Evolutionary conservation across 1,140 invertebrate species (phyloP), one percentile per base, ranked within the genome.

Genomic region (Camponotus floridanus): DNA sequence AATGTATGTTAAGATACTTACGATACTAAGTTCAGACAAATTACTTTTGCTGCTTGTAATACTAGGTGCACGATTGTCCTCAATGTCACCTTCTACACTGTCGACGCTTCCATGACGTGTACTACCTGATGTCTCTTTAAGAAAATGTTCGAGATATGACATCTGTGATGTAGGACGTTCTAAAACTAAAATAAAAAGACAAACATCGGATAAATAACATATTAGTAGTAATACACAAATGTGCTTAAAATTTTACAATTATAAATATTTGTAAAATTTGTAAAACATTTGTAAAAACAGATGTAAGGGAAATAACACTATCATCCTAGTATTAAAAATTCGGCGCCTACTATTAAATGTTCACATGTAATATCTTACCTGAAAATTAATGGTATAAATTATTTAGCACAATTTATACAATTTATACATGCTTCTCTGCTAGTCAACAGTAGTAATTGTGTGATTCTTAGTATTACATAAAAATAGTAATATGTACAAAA

Each of bases 91-190:
- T 88, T 97, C 97, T 89, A 97, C 97, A 88, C 97, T 97, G 92
- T 97, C 97, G 45, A 97, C 95, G 57, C 96, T 97, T 84, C 96
- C 96, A 71, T 96, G 96, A 91, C 95, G 96, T 42, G 93, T 92
- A 90, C 93, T 94, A 33, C 93, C 94, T 48, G 95, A 94, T 62
- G 96, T 96, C 94, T 98, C 98, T 94, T 98, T 98, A 87, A 98
- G 95, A 93, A 98, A 98, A 91, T 98, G 98, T 93, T 98, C 98
- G 90, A 98, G 94, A 94, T 98, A 98, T 84, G 98, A 98, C 97
- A 98, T 97, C 95, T 98, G 97, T 61, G 98, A 98, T 62, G 97
- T 97, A 79, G 98, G 97, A 91, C 97, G 95, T 94, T 98, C 97
- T 95, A 98, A 95, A 96, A 98, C 98, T 98, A 95, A 92, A 96